Evolutionary conservation across 1,140 invertebrate species (phyloP).

Genomic region (Sinella curviseta): DNA sequence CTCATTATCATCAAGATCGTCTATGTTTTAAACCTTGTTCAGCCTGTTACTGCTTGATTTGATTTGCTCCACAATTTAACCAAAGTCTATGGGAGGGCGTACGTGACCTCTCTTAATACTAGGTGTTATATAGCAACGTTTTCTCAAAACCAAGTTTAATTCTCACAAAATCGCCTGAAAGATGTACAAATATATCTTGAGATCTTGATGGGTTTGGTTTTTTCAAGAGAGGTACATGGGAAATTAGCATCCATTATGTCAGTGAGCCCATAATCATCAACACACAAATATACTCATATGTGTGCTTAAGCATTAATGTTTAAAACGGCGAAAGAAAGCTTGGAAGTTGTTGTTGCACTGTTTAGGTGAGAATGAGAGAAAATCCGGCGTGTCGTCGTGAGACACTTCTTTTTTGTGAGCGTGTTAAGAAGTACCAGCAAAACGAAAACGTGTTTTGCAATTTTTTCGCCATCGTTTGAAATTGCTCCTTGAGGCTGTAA

Average conservation of each 20-base stretch:
- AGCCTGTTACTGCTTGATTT: not conserved
- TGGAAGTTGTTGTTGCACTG: not conserved
- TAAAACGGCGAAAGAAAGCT: too few relatives aligned
- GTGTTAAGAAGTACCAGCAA: not conserved
- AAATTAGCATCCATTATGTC: conserved; percentile 9
- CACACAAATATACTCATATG: not conserved
- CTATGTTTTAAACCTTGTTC: not conserved
- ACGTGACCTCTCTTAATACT: not conserved
- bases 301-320: not conserved
- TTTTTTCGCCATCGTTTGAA: conserved; percentile 3
- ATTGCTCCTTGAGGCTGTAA: not conserved
- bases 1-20: not conserved
- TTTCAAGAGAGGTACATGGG: not conserved
- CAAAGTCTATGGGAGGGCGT: not conserved
- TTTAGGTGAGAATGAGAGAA: conserved; percentile 7
- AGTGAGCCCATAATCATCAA: not conserved
- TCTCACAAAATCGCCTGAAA: not conserved
- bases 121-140: not conserved
- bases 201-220: not conserved
- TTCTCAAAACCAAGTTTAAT: too few relatives aligned
- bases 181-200: not conserved
- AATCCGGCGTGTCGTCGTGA: conserved; percentile 4
- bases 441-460: conserved; percentile 19
- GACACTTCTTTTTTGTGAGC: conserved; percentile 4
- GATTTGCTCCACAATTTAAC: not conserved